These are phyloP conservation scores for Brachionus angularis DNA, from an alignment of 1,140 invertebrate species.

Conservation along the genomic window DNA sequence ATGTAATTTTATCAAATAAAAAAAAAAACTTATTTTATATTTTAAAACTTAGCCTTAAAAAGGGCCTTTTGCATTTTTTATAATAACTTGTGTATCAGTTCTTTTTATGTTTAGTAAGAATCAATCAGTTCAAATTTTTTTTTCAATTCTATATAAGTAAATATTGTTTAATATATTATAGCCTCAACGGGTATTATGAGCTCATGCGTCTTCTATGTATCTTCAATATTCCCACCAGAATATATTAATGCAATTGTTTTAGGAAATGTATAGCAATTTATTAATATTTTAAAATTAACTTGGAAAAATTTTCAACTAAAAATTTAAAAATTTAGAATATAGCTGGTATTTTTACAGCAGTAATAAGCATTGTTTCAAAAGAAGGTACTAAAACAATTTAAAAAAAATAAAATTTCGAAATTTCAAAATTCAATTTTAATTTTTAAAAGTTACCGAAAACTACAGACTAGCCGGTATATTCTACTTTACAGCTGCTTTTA, in stretches of 20 bases:
- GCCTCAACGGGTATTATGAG: slow-evolving; percentile 33
- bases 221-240: slow-evolving; percentile 20
- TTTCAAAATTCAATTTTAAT: too few relatives aligned
- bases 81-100: slow-evolving; percentile 10
- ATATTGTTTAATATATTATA: too few relatives aligned
- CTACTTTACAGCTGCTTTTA: slow-evolving; percentile 27
- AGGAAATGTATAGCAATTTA: slow-evolving; percentile 34
- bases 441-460: too few relatives aligned
- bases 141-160: too few relatives aligned
- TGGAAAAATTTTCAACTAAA: background rate
- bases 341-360: slow-evolving; percentile 3
- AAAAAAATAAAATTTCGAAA: too few relatives aligned
- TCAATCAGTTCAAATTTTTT: too few relatives aligned
- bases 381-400: too few relatives aligned
- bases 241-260: slow-evolving; percentile 40
- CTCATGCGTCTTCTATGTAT: slow-evolving; percentile 28
- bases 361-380: slow-evolving; percentile 34
- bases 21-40: background rate
- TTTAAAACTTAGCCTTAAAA: background rate
- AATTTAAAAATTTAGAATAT: too few relatives aligned
- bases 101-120: slow-evolving; percentile 17
- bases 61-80: slow-evolving; percentile 29
- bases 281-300: background rate
- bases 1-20: slow-evolving; percentile 4
- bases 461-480: too few relatives aligned